Conservation (phyloP, 2,113 vertebrate genomes). For the Crocuta crocuta region DNA sequence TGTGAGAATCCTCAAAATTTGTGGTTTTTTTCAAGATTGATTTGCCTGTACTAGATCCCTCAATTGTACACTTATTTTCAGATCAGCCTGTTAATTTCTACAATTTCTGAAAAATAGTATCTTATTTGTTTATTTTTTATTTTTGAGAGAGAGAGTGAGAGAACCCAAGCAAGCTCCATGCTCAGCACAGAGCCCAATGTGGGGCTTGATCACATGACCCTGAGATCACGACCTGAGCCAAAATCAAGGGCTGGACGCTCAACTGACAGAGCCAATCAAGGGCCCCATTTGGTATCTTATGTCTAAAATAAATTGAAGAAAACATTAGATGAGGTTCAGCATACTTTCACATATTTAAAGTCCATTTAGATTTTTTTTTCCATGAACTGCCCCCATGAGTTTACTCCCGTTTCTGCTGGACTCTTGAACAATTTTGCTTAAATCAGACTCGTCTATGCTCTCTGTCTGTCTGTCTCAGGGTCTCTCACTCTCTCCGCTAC, state of each 20-base stretch:
- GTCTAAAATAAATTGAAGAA: constrained; percentile 24
- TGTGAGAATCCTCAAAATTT: not conserved
- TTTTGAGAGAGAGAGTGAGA: too few species aligned
- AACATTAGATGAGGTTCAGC: not conserved
- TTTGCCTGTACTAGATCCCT: not conserved
- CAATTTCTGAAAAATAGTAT: not conserved
- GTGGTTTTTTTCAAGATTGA: not conserved
- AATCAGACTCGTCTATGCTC: not conserved
- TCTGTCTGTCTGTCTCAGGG: not conserved
- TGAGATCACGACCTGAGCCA: too few species aligned
- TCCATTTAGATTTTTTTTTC: not conserved
- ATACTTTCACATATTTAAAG: not conserved
- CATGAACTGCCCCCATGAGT: not conserved
- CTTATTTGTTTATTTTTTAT: too few species aligned
- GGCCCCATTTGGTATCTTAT: not conserved
- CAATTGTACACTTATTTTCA: not conserved
- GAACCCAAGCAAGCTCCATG: too few species aligned
- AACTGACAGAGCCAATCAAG: too few species aligned
- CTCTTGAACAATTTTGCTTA: not conserved
- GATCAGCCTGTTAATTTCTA: not conserved
- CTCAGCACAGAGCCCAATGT: too few species aligned
- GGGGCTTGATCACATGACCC: too few species aligned
- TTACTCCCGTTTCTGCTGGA: not conserved
- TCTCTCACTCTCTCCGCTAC: not conserved
- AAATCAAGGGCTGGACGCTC: too few species aligned